Percentiles rank a stretch among this genome's conserved stretches.
phyloP scores from a whole-genome alignment of 1,140 invertebrate species.

The Trigoniulus corallinus region DNA sequence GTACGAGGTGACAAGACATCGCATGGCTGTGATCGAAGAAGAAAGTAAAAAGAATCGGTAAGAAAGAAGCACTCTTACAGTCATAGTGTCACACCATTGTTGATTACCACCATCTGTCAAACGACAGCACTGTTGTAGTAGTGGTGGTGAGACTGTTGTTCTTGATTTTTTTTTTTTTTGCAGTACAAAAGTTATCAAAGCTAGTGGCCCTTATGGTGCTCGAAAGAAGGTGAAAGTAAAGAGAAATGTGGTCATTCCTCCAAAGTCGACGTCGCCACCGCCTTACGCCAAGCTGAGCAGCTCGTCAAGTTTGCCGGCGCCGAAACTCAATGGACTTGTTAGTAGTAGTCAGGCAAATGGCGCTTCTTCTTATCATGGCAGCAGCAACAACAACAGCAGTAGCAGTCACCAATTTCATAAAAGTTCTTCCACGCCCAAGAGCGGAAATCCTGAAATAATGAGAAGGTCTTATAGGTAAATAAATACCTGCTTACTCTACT shows the following conservation, averaged over 20 bases:
- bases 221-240: constrained; percentile 62
- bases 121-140: not conserved
- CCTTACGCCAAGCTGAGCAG: constrained; percentile 17
- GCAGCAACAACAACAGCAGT: constrained; percentile 9
- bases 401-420: constrained; percentile 19
- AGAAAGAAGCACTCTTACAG: not conserved
- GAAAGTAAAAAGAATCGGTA: constrained; percentile 85
- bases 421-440: constrained; percentile 22
- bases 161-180: constrained; percentile 18
- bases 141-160: not conserved
- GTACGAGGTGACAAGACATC: constrained; percentile 71
- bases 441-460: constrained; percentile 40
- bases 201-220: constrained; percentile 70
- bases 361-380: not conserved
- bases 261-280: not conserved
- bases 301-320: constrained; percentile 13
- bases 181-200: constrained; percentile 79
- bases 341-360: not conserved
- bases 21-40: constrained; percentile 74
- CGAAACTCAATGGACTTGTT: constrained; percentile 2
- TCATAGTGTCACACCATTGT: not conserved
- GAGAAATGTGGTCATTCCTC: constrained; percentile 12
- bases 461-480: constrained; percentile 50
- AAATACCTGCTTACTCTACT: constrained; percentile 5
- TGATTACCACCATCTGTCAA: no score